phyloP scores from a whole-genome alignment of 53 echinoderm and acorn worm genomes.

The Holothuria leucospilota region DNA sequence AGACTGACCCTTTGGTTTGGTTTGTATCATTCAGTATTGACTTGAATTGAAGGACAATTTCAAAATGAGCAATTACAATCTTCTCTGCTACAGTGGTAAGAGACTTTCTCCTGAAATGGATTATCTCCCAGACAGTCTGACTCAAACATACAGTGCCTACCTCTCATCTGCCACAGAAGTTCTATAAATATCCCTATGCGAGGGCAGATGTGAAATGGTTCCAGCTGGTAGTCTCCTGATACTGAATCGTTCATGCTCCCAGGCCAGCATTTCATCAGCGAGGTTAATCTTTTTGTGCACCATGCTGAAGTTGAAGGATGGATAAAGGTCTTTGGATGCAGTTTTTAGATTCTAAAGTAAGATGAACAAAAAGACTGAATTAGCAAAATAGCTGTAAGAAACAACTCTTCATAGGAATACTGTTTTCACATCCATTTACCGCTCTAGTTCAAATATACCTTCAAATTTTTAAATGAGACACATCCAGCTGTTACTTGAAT shows the following conservation, averaged over 20 bases:
- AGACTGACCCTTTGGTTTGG: too few species aligned
- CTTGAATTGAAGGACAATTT: too few species aligned
- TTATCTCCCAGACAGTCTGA: too few species aligned
- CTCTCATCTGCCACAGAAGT: slow-evolving; percentile 90
- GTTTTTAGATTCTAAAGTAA: slow-evolving; percentile 70
- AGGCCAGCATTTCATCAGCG: slow-evolving; percentile 95
- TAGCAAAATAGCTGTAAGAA: not conserved
- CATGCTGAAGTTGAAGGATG: slow-evolving; percentile 89
- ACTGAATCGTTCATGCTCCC: slow-evolving; percentile 98
- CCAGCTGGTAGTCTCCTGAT: slow-evolving; percentile 92
- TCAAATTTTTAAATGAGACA: too few species aligned
- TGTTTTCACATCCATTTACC: too few species aligned
- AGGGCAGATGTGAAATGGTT: slow-evolving; percentile 78
- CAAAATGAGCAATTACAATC: too few species aligned
- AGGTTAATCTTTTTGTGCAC: slow-evolving; percentile 97
- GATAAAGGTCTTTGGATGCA: slow-evolving; percentile 73
- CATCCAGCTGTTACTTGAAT: too few species aligned
- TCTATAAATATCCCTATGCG: slow-evolving; percentile 69
- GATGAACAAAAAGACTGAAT: not conserved
- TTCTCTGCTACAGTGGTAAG: too few species aligned
- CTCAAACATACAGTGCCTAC: slow-evolving; percentile 36
- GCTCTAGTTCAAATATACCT: too few species aligned
- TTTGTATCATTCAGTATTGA: too few species aligned
- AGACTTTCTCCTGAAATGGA: too few species aligned
- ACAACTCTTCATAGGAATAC: too few species aligned